These are phyloP conservation scores for Knipowitschia caucasica DNA, from an alignment of 2,797 vertebrate genomes.

Conservation along the genomic window DNA sequence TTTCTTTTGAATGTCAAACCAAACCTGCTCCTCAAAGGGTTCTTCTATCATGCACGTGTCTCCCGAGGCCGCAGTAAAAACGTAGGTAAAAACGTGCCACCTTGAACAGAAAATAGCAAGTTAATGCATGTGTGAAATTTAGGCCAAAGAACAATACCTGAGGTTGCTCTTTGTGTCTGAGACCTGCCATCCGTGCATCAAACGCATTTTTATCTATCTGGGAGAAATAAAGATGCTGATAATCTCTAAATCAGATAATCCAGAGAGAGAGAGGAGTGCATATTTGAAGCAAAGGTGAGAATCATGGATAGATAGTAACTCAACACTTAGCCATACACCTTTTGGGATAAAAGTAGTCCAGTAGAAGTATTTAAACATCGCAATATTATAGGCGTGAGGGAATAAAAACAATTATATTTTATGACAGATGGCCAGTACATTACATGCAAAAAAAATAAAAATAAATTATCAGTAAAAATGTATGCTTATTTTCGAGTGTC, in stretches of 20 bases:
- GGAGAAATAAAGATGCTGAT: constrained; percentile 11
- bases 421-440: too few relatives aligned
- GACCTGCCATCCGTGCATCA: constrained; percentile 10
- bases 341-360: not conserved
- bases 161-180: constrained; percentile 17
- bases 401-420: too few relatives aligned
- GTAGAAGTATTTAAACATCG: not conserved
- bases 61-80: constrained; percentile 25
- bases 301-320: not conserved
- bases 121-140: constrained; percentile 10
- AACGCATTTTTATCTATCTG: constrained; percentile 15
- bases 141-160: not conserved
- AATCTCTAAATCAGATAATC: constrained; percentile 5
- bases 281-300: not conserved
- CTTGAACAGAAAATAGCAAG: constrained; percentile 4
- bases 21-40: constrained; percentile 36
- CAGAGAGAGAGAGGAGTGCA: not conserved
- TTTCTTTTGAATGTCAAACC: constrained; percentile 35
- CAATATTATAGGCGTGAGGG: too few relatives aligned
- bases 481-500: too few relatives aligned
- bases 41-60: constrained; percentile 19
- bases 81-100: constrained; percentile 7
- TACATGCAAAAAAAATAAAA: too few relatives aligned
- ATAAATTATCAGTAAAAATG: too few relatives aligned
- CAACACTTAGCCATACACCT: not conserved